Base-by-base conservation (phyloP, 2,888 invertebrate genomes). In the Leucania comma region DNA sequence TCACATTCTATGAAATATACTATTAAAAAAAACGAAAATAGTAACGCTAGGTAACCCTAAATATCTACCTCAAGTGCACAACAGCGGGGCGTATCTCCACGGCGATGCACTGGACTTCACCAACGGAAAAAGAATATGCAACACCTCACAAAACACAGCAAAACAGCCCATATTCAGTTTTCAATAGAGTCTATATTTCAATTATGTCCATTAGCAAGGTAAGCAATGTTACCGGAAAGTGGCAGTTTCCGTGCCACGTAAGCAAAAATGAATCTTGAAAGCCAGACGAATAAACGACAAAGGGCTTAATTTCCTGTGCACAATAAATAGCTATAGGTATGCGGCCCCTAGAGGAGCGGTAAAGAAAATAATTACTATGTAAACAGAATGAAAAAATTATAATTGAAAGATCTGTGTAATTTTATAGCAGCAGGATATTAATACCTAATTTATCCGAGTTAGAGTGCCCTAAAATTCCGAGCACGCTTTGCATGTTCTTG, bases 241-340 rank as follows among this genome's bases (percentile, higher is more conserved):
- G 70, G 69, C 65, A 66, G 80, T 72, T 83, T 77, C 76, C 85
- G 65, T 64, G 46, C 60, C 72, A 76, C 72, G 80, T 88, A 90
- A 87, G 88, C 87, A 87, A 92, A 89, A 90, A 89, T 90, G 86
- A 83, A 80, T 89, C 88, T 87, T 86, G 81, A 84, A 87, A 86
- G 78, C 78, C 74, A 78, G 83, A 86, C 77, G 80, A 79, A 82
- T 79, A 73, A 83, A 83, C 88, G 85, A 89, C 87, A 87, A 89
- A 89, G 85, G 88, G 88, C 86, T 92, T 91, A 91, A 91, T 91
- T 91, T 93, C 90, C 92, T 89, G 88, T 90, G 90, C 82, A 89
- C 87, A 87, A 87, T 90, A 88, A 87, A 82, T 74, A 78, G 72
- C 72, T 81, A 77, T 82, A 82, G 75, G 64, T 65, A 70, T 50